Base-by-base conservation (phyloP, 2,113 vertebrate genomes). In the Diadophis punctatus region DNA sequence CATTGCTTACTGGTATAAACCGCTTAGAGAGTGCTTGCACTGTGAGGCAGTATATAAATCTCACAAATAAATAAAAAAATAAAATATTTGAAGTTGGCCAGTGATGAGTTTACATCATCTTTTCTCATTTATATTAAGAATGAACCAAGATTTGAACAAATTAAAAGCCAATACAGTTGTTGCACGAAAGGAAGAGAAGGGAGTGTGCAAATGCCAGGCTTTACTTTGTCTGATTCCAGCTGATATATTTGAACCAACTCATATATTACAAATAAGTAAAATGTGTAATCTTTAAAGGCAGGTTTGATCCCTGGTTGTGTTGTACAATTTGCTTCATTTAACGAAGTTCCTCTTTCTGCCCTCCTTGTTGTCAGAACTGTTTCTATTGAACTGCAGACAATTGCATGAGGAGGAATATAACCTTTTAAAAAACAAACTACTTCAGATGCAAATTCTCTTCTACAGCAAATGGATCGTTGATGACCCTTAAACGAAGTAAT, bases 401-500 rank as follows among this genome's bases (percentile, higher is more conserved):
- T 56, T 43, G 87, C 22, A 46, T 88, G 39, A 87, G 43, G 6
- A 51, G 22, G 12, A 4, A 22, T 4, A 0, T 6, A 86, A 56
- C 25, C 27, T 48, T 4, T 34, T 5, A 34, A 2, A 89, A 46
- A 49, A 88, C 11, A 53, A 27, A 22, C 8, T 20, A 25, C 92
- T 93, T 86, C 39, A 5, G 39, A 1, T 84, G 74, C 6, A 88
- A 16, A 93, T 91, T 94, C 93, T 34, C 91, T 94, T 92, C 94
- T 91, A 18, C 95, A 99, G 99, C 93, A 95, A 98, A 97, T 96
- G 96, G 96, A 92, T 95, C 95, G 90, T 92, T 86, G 0, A 96
- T 93, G 93, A 96, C 95, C 74, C 56, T 95, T 74, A 99, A 98
- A 95, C 98, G 96, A 85, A 98, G 97, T 51, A 97, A 97, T 95